phyloP scores from a whole-genome alignment of 64 coral and sea anemone species.

The Cladopsammia gracilis region DNA sequence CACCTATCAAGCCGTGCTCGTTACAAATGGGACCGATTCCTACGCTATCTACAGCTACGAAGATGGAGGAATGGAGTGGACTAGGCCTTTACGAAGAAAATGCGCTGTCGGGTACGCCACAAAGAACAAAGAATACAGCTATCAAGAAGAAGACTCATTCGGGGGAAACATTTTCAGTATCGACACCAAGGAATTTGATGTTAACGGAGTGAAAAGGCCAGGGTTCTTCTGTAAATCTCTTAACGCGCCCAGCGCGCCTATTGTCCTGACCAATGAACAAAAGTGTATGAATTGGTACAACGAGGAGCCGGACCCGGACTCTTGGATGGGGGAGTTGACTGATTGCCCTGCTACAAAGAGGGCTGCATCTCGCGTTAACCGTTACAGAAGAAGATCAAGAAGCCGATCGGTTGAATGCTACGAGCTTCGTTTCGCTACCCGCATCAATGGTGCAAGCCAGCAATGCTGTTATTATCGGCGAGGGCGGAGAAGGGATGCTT shows the following conservation, averaged over 20 bases:
- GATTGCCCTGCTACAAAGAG: neutral
- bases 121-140: neutral
- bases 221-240: slow-evolving; percentile 46
- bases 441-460: neutral
- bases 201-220: neutral
- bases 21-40: slow-evolving; percentile 19
- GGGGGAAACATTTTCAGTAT: slow-evolving; percentile 53
- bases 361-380: neutral
- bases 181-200: slow-evolving; percentile 13
- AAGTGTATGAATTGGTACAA: slow-evolving; percentile 62
- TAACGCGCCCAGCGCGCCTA: neutral
- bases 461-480: slow-evolving; percentile 46
- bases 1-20: slow-evolving; percentile 46
- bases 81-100: neutral
- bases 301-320: neutral
- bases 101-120: slow-evolving; percentile 55
- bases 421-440: neutral
- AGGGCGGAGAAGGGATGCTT: slow-evolving; percentile 5
- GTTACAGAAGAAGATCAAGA: slow-evolving; percentile 1
- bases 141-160: slow-evolving; percentile 39
- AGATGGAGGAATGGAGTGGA: slow-evolving; percentile 59
- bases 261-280: slow-evolving; percentile 28
- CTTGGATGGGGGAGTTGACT: neutral
- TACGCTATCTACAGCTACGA: slow-evolving; percentile 46
- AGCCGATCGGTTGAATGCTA: neutral